Base-by-base conservation (phyloP, 2,888 invertebrate genomes). In the Cyclophora punctaria region DNA sequence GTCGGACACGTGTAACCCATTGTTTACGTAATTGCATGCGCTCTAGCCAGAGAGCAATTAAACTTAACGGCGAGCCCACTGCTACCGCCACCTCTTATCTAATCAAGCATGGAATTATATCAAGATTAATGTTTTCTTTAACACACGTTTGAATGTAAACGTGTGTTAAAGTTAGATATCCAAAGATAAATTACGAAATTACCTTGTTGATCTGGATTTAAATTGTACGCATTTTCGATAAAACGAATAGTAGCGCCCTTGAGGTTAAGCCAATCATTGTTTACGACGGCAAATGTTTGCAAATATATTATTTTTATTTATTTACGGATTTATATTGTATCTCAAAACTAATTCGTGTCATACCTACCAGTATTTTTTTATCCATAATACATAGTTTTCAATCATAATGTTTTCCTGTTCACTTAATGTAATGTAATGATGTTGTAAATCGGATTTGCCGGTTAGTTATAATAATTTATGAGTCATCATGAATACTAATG, bases 1-100 rank as follows among this genome's bases (percentile, higher is more conserved):
- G 46, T 50, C 53, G 47, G 58, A 62, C 72, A 71, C 70, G 70
- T 68, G 64, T 58, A 55, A 48, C 46, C 49, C 58, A 51, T 66
- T 71, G 69, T 71, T 69, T 70, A 65, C 66, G 55, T 57, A 55
- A 58, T 56, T 48, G 47, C 51, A 41, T 57, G 37, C 37, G 37
- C 37, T 37, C 37, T 59, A 59, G 57, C 56, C 50, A 55, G 55
- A 52, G 47, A 57, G 57, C 57, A 56, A 53, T 56, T 56, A 53
- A 56, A 52, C 49, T 53, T 53, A 64, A 51, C 55, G 47, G 51
- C 59, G 52, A 53, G 58, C 61, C 55, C 50, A 59, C 41, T 56
- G 49, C 54, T 53, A 57, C 62, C 57, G 47, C 51, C 61, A 48
- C 35, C 34, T 44, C 59, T 60, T 63, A 70, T 67, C 69, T 72